Conservation (phyloP, 92 coral and sea anemone genomes). For the Siderastrea siderea region DNA sequence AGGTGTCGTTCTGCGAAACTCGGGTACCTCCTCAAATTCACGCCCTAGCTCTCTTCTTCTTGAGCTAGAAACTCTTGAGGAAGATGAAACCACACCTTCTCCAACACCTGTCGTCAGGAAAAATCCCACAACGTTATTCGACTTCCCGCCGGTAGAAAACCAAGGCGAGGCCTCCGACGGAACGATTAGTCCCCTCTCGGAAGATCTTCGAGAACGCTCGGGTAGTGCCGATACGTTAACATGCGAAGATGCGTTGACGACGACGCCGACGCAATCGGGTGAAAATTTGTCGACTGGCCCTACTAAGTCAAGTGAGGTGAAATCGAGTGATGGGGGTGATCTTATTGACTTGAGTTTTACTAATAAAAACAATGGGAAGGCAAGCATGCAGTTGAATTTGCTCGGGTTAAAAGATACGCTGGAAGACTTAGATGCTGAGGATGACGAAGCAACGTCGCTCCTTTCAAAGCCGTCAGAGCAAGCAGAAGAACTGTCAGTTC, state of each 20-base stretch:
- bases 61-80: conserved; percentile 84
- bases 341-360: conserved; percentile 1
- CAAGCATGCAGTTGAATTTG: neutral
- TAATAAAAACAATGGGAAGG: conserved; percentile 3
- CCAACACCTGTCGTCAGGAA: conserved; percentile 75
- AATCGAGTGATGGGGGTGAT: neutral
- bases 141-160: conserved; percentile 47
- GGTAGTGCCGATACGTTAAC: conserved; percentile 75
- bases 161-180: conserved; percentile 37
- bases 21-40: conserved; percentile 77
- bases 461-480: neutral
- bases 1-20: conserved; percentile 57
- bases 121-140: conserved; percentile 61
- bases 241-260: conserved; percentile 74
- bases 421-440: conserved; percentile 30
- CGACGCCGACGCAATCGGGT: conserved; percentile 83
- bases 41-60: conserved; percentile 83
- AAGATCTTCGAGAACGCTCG: conserved; percentile 73
- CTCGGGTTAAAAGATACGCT: conserved; percentile 17
- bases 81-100: conserved; percentile 77
- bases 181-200: conserved; percentile 49
- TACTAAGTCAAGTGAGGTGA: neutral
- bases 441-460: conserved; percentile 22
- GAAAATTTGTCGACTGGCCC: conserved; percentile 28
- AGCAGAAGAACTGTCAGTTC: neutral